Base-by-base conservation (phyloP, 2,888 invertebrate genomes). In the Mayetiola destructor region DNA sequence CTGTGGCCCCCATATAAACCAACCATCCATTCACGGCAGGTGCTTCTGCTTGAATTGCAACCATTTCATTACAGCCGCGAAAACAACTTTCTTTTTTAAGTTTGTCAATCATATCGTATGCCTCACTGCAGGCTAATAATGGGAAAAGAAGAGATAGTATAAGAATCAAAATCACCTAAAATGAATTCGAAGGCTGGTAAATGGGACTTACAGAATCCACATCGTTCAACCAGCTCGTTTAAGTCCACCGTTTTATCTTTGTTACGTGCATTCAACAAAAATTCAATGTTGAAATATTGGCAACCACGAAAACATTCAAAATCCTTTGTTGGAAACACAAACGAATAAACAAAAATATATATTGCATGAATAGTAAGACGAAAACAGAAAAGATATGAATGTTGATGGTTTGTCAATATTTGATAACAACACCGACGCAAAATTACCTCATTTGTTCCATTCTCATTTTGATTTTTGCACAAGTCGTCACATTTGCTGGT, bases 1-100 rank as follows among this genome's bases (percentile, higher is more conserved):
- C 55, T 40, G 18, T 42, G 6, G 57, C 56, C 20, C 59, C 59
- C 59, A 59, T 59, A 42, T 57, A 59, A 16, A 59, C 59, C n/a
- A 59, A 32, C 59, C 59, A 59, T 10, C 59, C 59, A 23, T 59
- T 56, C 5, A 59, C 53, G 21, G 35, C 53, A n/a, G 59, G 59
- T 9, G 59, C 59, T 29, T 39, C 56, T 2, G 23, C 36, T 56
- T 59, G 59, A 9, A 59, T 16, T 16, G 56, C 56, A 21, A 37
- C 55, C 59, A 59, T 59, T 59, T 57, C 40, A 16, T 30, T 42
- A 21, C 59, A 59, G n/a, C 59, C 59, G 18, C 52, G n/a, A 8
- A 54, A 37, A 18, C 59, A 59, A n/a, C 27, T 14, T 8, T 53
- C 42, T 18, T 59, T 55, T 35, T 56, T 39, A 4, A 14, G 2